Base-by-base conservation (phyloP, 2,797 vertebrate species). In the Sebastolobus altivelis region DNA sequence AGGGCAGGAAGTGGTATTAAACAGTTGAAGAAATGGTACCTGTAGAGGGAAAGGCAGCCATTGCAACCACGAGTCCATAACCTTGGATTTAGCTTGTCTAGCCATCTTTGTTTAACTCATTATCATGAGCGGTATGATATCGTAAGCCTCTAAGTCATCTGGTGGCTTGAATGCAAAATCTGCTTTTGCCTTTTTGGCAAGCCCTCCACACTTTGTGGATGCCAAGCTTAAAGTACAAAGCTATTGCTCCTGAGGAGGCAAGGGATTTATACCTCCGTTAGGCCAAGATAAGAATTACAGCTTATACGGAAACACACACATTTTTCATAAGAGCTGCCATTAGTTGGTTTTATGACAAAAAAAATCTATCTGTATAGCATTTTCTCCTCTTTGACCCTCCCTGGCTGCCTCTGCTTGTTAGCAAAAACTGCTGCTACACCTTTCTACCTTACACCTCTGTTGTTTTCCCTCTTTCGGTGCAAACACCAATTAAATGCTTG, bases 61-160 rank as follows among this genome's bases (percentile, higher is more conserved):
- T 35, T 10, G 40, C 73, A 58, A 71, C 68, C 72, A 59, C 33
- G 55, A 80, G 81, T 86, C 65, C 74, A 38, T 88, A 88, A 90
- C 90, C 86, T 90, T 89, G 82, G 72, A 56, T 87, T 90, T 84
- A 70, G 83, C 81, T 93, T 80, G 79, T 90, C 74, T 83, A 16
- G 75, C 68, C 78, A 86, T 89, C 85, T 90, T 91, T 82, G 83
- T 86, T 92, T 92, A 84, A 78, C 86, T 90, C 84, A 89, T 93
- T 91, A 92, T 88, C 82, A 80, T 72, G 66, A 85, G 69, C 68
- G 6, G 58, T 59, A 71, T 65, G 83, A 83, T 90, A 85, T 65
- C 22, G 63, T 77, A 76, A 87, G 78, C 76, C 77, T 83, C 65
- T 91, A 87, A 90, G 92, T 90, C 91, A 89, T 89, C 72, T 43